phyloP scores from a whole-genome alignment of 2,888 invertebrate species.

The Kuschelorhynchus macadamiae region DNA sequence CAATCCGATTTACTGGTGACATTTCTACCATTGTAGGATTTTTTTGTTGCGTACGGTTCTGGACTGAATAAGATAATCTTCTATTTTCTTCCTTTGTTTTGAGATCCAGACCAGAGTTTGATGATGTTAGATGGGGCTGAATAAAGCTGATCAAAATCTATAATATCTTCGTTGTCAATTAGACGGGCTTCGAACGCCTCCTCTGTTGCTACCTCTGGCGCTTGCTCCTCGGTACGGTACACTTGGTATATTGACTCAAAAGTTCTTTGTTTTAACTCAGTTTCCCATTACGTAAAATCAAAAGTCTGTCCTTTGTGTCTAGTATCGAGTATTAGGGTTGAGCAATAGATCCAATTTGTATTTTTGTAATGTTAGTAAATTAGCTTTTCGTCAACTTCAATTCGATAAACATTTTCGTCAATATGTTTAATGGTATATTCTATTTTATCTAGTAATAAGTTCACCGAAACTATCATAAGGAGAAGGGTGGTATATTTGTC shows the following conservation, averaged over 20 bases:
- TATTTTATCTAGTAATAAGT: not conserved
- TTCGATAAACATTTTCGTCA: not conserved
- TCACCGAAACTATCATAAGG: not conserved
- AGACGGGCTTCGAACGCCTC: no score
- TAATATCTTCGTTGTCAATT: not conserved
- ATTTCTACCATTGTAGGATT: not conserved
- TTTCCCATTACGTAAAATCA: not conserved
- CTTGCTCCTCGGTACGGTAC: no score
- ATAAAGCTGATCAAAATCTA: slow-evolving; percentile 1
- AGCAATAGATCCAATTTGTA: not conserved
- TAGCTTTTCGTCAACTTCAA: not conserved
- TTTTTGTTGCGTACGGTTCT: not conserved
- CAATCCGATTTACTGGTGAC: not conserved
- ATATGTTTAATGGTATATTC: not conserved
- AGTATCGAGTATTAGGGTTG: not conserved
- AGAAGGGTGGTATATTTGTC: not conserved
- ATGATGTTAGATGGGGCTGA: not conserved
- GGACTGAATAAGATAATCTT: no score
- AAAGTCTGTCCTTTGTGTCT: not conserved
- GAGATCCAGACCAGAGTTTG: not conserved
- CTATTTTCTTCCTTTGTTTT: no score
- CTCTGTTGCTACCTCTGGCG: no score
- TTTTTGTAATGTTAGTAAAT: not conserved
- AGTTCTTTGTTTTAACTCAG: no score
- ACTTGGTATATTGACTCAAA: no score